Evolutionary conservation across 2,113 vertebrate species (phyloP), one percentile per base, ranked within the genome.

Genomic region (Halichoerus grypus): DNA sequence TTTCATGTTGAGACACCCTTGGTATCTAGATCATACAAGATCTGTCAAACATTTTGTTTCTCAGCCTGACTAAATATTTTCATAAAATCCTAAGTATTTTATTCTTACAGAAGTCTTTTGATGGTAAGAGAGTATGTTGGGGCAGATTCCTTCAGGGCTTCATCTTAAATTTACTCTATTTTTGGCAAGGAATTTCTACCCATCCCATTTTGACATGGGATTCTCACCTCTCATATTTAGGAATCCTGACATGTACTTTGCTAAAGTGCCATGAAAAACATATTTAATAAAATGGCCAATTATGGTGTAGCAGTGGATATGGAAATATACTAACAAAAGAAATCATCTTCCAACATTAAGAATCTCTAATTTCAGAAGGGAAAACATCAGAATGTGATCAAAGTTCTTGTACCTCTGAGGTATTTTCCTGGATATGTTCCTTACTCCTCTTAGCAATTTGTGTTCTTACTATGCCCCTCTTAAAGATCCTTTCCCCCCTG

Each of bases 231-330:
- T 87, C 15, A 46, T 67, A 63, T 67, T 92, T 81, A 59, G 49
- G 88, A 95, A 94, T 90, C 33, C 14, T 36, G 26, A 36, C 18
- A 96, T 46, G 36, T 53, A 85, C 63, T 84, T 92, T 96, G 24
- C 65, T 31, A 84, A 92, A 80, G 1, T 87, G 6, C 12, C 26
- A 7, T 53, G 33, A 74, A 94, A 57, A 42, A 12, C 9, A 46
- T 79, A 74, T 57, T 81, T 88, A 67, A 94, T 89, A 82, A 96
- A 95, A 89, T 46, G 22, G 12, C 16, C 76, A 94, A 51, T 93
- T 85, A 26, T 1, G 85, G 5, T 72, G 22, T 24, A 28, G 39
- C 74, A 39, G 31, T 72, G 16, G 13, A n/a, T 46, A 86, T 86
- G 46, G 61, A 95, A 81, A 95, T 79, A 67, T 91, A 39, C 57